Conservation (phyloP, 2,113 vertebrate genomes). For the Pyrgilauda ruficollis region DNA sequence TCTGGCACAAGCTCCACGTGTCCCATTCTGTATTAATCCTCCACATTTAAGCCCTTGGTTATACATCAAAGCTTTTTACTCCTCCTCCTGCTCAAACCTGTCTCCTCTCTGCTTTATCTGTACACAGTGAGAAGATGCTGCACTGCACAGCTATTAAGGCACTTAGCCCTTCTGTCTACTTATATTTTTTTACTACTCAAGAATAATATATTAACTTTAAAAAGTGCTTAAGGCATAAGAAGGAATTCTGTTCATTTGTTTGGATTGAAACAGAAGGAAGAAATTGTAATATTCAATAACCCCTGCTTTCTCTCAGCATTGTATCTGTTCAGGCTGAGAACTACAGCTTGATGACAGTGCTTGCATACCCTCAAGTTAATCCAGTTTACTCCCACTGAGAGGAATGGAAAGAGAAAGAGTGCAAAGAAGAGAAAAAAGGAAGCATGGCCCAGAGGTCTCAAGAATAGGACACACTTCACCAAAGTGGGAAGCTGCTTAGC, state of each 20-base stretch:
- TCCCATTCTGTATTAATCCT: neutral
- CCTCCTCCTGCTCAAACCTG: neutral
- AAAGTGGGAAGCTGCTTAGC: neutral
- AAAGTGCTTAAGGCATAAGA: neutral
- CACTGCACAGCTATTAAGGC: neutral
- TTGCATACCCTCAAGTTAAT: neutral
- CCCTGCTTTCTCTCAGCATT: neutral
- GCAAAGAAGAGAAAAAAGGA: neutral
- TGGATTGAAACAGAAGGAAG: neutral
- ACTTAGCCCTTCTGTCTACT: neutral
- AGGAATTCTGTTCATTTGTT: neutral
- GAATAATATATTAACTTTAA: neutral
- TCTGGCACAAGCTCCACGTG: neutral
- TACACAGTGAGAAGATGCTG: neutral
- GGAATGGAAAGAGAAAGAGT: neutral
- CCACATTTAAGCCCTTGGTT: fast-evolving
- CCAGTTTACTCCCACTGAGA: neutral
- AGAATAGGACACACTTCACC: neutral
- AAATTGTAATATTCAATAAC: neutral
- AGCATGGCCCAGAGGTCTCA: neutral
- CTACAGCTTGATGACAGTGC: neutral
- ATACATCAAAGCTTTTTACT: neutral
- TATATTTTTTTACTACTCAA: neutral
- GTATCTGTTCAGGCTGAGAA: neutral
- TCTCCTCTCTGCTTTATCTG: neutral